Evolutionary conservation across 2,888 invertebrate genomes (phyloP).

Genomic region (Eueremaeus valkanovi): DNA sequence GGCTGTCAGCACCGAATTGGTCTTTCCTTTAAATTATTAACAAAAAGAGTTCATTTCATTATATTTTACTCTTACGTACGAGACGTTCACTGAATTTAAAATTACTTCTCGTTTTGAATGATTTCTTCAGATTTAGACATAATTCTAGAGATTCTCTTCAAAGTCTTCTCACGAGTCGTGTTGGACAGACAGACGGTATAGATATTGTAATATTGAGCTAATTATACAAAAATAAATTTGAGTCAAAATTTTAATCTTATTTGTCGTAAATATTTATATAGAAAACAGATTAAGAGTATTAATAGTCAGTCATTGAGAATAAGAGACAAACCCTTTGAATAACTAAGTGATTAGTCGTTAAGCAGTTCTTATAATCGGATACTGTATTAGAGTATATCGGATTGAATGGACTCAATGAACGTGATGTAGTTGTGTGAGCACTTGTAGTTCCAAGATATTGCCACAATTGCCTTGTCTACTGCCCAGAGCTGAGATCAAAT

Average conservation of each 20-base stretch:
- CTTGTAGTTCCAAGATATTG: conserved; percentile 75
- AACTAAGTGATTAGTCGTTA: too few relatives aligned
- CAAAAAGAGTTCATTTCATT: background rate
- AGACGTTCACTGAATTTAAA: too few relatives aligned
- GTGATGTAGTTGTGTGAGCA: conserved; percentile 76
- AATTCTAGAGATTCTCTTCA: background rate
- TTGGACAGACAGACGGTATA: too few relatives aligned
- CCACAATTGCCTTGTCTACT: conserved; percentile 78
- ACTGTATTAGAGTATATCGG: background rate
- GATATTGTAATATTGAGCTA: background rate
- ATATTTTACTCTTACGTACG: background rate
- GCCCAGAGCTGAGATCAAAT: conserved; percentile 54
- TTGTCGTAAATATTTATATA: too few relatives aligned
- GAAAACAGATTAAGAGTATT: too few relatives aligned
- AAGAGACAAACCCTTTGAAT: too few relatives aligned
- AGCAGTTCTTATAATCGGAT: too few relatives aligned
- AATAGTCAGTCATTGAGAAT: too few relatives aligned
- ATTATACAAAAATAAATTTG: background rate
- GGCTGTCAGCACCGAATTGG: background rate
- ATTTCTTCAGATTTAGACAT: conserved; percentile 30
- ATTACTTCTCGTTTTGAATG: background rate
- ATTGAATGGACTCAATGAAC: conserved; percentile 60
- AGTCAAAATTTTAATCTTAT: background rate
- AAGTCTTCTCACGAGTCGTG: background rate
- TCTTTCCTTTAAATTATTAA: conserved; percentile 6